Conservation (phyloP, 30 jellyfish, hydroid and myxozoan genomes). For the Turritopsis dohrnii region DNA sequence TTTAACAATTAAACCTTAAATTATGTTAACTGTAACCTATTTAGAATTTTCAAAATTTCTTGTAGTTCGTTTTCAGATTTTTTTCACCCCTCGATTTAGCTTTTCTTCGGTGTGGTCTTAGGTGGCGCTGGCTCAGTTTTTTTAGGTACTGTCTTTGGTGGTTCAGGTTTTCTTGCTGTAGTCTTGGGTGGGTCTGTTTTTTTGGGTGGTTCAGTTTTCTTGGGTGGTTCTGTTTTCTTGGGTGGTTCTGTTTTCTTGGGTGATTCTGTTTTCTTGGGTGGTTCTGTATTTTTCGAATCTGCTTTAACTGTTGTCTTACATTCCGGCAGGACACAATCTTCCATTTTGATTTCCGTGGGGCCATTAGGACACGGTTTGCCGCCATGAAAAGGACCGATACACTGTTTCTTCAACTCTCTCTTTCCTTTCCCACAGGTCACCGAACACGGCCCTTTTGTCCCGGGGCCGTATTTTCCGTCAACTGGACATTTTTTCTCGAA, state of each 20-base stretch:
- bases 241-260: not conserved
- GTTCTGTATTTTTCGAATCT: not conserved
- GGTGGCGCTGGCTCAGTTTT: not conserved
- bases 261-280: not conserved
- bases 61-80: no score
- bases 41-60: no score
- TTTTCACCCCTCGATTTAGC: no score
- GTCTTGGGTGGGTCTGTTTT: not conserved
- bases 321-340: not conserved
- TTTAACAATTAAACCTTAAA: no score
- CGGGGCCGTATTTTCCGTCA: not conserved
- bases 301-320: not conserved
- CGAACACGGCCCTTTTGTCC: not conserved
- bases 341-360: not conserved
- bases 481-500: not conserved
- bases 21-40: no score
- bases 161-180: not conserved
- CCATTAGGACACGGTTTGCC: not conserved
- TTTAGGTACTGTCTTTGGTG: not conserved
- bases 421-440: constrained; percentile 5
- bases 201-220: not conserved
- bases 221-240: not conserved
- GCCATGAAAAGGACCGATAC: not conserved
- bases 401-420: not conserved
- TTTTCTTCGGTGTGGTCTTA: not conserved